Conservation (phyloP, 2,888 invertebrate genomes). For the Phyto melanocephala region DNA sequence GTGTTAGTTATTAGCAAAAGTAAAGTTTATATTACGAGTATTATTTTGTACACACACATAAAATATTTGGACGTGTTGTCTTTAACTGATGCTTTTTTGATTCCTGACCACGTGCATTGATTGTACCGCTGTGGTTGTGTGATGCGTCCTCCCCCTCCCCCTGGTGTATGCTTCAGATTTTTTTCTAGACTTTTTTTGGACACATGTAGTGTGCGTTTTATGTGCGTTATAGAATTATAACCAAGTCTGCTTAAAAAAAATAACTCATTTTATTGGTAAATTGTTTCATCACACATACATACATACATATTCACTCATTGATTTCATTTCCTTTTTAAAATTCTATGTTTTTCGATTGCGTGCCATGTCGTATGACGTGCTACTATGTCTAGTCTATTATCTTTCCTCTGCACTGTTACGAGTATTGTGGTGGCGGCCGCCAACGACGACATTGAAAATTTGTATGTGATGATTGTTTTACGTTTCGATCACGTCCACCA, state of each 20-base stretch:
- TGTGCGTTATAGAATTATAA: conserved; percentile 18
- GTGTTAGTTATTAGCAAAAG: conserved; percentile 35
- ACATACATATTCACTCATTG: conserved; percentile 45
- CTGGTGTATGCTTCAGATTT: conserved; percentile 3
- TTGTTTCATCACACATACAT: conserved; percentile 31
- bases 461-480: conserved; percentile 21
- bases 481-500: conserved; percentile 52
- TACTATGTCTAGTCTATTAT: not conserved
- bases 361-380: conserved; percentile 22
- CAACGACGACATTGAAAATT: conserved; percentile 36
- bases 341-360: conserved; percentile 73
- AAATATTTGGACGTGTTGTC: conserved; percentile 58
- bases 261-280: conserved; percentile 7
- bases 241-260: not conserved
- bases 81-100: conserved; percentile 65
- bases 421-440: conserved; percentile 18
- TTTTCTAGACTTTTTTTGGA: conserved; percentile 1
- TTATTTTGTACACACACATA: conserved; percentile 23
- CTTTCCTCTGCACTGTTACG: not conserved
- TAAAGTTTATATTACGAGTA: not conserved
- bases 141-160: conserved; percentile 17
- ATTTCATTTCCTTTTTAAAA: conserved; percentile 76
- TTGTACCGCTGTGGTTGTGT: conserved; percentile 67
- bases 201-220: conserved; percentile 40
- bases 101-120: conserved; percentile 74